Evolutionary conservation across 2,113 vertebrate species (phyloP).

Genomic region (Takifugu bimaculatus): DNA sequence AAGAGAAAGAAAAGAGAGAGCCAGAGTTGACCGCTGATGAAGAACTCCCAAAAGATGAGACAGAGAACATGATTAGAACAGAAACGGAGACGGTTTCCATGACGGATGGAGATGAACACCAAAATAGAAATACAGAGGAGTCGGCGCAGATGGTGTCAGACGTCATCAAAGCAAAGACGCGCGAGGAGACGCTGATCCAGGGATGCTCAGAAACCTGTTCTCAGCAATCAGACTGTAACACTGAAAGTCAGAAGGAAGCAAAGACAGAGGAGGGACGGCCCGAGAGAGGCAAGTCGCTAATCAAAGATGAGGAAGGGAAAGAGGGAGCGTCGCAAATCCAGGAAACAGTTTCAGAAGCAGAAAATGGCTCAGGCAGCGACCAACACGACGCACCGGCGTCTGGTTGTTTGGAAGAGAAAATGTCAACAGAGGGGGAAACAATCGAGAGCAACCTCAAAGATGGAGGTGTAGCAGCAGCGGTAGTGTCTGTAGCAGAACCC

Average conservation of each 20-base stretch:
- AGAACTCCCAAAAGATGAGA: slow-evolving; percentile 27
- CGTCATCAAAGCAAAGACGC: slow-evolving; percentile 12
- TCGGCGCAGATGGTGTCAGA: slow-evolving; percentile 5
- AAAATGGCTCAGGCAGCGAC: slow-evolving; percentile 14
- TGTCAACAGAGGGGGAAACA: slow-evolving; percentile 29
- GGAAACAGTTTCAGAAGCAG: slow-evolving; percentile 42
- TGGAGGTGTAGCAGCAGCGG: slow-evolving; percentile 24
- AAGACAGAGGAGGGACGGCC: slow-evolving; percentile 8
- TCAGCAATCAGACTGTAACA: slow-evolving; percentile 11
- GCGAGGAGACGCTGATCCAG: slow-evolving; percentile 15
- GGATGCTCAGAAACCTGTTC: slow-evolving; percentile 11
- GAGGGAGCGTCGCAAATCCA: slow-evolving; percentile 39
- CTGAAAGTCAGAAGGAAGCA: slow-evolving; percentile 31
- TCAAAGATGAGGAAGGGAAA: slow-evolving; percentile 37
- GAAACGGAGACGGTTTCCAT: neutral
- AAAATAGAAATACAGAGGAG: slow-evolving; percentile 10
- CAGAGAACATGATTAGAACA: neutral
- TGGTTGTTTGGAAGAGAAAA: slow-evolving; percentile 23
- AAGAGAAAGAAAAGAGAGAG: slow-evolving; percentile 18
- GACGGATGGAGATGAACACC: too few species aligned
- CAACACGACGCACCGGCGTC: slow-evolving; percentile 21
- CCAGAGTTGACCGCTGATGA: neutral
- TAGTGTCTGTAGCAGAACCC: slow-evolving; percentile 49
- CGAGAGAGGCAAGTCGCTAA: slow-evolving; percentile 19
- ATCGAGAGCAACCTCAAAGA: slow-evolving; percentile 27